Conservation (phyloP, 2,888 invertebrate genomes). For the Ormyrus thymus region DNA sequence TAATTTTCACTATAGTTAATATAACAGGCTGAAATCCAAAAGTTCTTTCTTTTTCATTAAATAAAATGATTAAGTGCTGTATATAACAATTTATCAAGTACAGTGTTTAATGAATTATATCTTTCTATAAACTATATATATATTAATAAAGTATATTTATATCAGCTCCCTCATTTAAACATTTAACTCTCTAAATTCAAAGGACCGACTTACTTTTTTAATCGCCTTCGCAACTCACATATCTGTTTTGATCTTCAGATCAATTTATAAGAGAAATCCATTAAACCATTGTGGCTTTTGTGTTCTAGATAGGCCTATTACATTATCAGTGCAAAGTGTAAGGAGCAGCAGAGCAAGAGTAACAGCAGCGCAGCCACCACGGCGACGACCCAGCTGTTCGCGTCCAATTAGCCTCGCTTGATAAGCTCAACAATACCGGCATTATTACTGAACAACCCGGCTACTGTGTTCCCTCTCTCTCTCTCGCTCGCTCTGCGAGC, state of each 20-base stretch:
- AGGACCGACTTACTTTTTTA: neutral
- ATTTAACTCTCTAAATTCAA: no score
- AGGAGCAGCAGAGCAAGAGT: constrained; percentile 58
- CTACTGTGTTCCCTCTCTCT: constrained; percentile 61
- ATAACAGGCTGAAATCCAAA: no score
- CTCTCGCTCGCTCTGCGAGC: no score
- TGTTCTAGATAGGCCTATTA: constrained; percentile 71
- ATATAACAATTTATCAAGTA: no score
- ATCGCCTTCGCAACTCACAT: neutral
- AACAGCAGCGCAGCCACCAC: constrained; percentile 47
- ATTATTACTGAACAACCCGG: constrained; percentile 71
- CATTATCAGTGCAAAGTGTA: constrained; percentile 72
- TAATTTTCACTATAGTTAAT: no score
- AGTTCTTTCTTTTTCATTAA: no score
- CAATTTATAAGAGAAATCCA: constrained; percentile 68
- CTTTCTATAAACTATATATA: no score
- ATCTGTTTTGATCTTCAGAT: constrained; percentile 67
- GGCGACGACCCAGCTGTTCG: constrained; percentile 72
- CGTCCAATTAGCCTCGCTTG: constrained; percentile 74
- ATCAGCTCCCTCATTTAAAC: no score
- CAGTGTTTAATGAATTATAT: no score
- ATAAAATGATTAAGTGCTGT: no score
- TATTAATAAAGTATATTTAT: no score
- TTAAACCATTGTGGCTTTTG: constrained; percentile 72
- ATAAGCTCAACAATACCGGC: constrained; percentile 74